Conservation (phyloP, 2,888 invertebrate species). For the Ecdyonurus torrentis region DNA sequence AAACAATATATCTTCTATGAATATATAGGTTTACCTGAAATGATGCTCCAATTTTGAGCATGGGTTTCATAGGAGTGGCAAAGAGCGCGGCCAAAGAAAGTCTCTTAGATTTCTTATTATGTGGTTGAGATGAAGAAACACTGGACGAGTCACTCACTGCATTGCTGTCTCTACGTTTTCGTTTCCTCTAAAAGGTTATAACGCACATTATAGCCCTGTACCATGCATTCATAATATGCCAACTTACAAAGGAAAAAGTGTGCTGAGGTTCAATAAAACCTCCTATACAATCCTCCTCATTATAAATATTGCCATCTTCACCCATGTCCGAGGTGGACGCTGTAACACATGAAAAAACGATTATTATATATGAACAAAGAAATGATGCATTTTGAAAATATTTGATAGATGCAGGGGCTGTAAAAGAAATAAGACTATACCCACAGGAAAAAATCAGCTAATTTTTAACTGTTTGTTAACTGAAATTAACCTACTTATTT, state of each 20-base stretch:
- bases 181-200: neutral
- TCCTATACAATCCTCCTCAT: neutral
- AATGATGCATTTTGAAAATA: too few species aligned
- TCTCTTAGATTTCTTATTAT: neutral
- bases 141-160: neutral
- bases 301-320: neutral
- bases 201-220: too few species aligned
- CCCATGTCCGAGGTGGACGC: neutral
- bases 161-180: neutral
- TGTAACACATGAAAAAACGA: too few species aligned
- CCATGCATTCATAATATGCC: too few species aligned
- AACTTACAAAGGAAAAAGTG: neutral
- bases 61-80: neutral
- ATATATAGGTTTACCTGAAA: conserved; percentile 1
- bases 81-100: neutral
- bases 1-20: too few species aligned
- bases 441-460: too few species aligned
- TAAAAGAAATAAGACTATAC: too few species aligned
- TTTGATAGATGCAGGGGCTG: too few species aligned
- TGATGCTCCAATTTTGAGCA: neutral
- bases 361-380: too few species aligned
- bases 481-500: too few species aligned
- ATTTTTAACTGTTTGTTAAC: too few species aligned
- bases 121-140: neutral
- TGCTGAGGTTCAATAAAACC: neutral